Conservation (phyloP, 2,888 invertebrate species). For the Dolichopus griseipennis region DNA sequence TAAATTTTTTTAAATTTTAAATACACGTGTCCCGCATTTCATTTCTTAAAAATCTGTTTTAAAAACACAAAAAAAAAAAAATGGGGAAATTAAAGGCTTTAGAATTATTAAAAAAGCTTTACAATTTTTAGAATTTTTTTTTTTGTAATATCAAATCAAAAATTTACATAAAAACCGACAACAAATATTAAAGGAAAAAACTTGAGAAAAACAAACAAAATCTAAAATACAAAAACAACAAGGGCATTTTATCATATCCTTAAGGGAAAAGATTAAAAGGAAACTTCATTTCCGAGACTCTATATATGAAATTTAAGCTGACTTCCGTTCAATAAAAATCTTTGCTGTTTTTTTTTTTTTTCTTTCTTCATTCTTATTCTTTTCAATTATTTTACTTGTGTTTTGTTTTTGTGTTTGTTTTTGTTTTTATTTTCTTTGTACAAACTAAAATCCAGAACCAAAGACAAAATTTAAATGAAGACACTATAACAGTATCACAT, state of each 20-base stretch:
- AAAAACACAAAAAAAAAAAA: neutral
- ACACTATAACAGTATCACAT: neutral
- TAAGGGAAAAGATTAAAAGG: constrained; percentile 8
- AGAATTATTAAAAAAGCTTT: too few relatives aligned
- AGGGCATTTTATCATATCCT: constrained; percentile 10
- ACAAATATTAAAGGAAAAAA: neutral
- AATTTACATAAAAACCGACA: neutral
- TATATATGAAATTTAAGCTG: constrained; percentile 8
- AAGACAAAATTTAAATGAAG: neutral
- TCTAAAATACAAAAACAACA: neutral
- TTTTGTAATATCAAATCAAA: neutral
- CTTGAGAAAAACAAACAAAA: neutral
- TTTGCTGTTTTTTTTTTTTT: neutral
- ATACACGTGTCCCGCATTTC: too few relatives aligned
- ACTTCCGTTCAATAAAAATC: constrained; percentile 6
- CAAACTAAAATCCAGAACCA: neutral
- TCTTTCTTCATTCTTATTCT: neutral
- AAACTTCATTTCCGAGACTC: constrained; percentile 8
- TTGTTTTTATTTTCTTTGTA: too few relatives aligned
- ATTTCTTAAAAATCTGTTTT: neutral
- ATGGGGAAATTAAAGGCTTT: neutral
- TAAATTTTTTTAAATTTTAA: too few relatives aligned
- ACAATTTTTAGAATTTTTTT: neutral
- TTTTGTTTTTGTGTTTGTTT: neutral
- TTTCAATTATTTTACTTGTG: too few relatives aligned